Evolutionary conservation across 2,888 invertebrate species (phyloP).

Genomic region (Drepanosiphum platanoidis): DNA sequence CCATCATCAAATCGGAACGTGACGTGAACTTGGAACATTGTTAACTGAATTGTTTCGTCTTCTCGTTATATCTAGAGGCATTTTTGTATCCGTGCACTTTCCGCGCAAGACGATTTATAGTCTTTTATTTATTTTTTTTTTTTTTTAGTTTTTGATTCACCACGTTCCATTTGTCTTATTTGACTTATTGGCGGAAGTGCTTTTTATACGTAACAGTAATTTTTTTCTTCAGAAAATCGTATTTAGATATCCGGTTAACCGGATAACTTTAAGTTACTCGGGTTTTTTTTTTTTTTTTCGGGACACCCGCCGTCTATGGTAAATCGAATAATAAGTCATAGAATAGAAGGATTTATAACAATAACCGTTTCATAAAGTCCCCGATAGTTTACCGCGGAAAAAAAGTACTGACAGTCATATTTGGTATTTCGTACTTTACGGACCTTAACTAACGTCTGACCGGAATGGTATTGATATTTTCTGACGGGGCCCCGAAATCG

Average conservation of each 20-base stretch:
- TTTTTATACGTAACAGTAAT: background rate
- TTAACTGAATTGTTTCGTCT: background rate
- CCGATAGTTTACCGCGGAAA: background rate
- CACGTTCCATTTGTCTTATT: background rate
- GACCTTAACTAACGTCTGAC: background rate
- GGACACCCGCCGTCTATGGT: too few species aligned
- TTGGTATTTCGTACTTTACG: constrained; percentile 6
- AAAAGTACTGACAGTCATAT: background rate
- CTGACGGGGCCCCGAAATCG: too few species aligned
- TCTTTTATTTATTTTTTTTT: too few species aligned
- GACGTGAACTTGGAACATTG: background rate
- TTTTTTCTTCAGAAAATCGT: background rate
- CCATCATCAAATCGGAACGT: background rate
- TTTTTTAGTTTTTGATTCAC: background rate
- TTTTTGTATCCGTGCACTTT: background rate
- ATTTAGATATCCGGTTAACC: constrained; percentile 14
- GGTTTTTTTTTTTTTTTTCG: too few species aligned
- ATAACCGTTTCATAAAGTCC: constrained; percentile 23
- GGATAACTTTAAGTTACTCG: background rate
- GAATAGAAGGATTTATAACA: constrained; percentile 12
- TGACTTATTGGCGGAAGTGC: background rate
- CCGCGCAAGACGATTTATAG: background rate
- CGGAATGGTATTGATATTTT: background rate
- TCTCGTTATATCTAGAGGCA: background rate
- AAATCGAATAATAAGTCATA: constrained; percentile 35